phyloP scores from a whole-genome alignment of 2,888 invertebrate genomes.

The Oasisia sp. region DNA sequence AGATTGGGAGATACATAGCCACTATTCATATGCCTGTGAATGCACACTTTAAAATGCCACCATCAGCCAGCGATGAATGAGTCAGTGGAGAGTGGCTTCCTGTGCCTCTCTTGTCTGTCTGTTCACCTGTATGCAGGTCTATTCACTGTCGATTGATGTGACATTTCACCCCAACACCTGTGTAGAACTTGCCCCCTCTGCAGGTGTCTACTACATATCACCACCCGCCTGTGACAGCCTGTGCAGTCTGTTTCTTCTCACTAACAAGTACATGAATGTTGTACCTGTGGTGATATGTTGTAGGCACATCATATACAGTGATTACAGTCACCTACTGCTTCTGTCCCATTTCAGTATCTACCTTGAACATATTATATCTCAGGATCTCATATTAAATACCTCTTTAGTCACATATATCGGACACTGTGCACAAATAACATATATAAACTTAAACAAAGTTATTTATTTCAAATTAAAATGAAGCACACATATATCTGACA shows the following conservation, averaged over 20 bases:
- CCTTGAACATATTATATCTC: too few relatives aligned
- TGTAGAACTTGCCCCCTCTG: background rate
- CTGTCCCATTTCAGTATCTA: too few relatives aligned
- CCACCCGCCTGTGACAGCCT: background rate
- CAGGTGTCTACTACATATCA: background rate
- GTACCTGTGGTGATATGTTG: too few relatives aligned
- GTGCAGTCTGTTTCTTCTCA: background rate
- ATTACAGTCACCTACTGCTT: too few relatives aligned
- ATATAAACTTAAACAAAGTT: too few relatives aligned
- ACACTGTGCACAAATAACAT: too few relatives aligned
- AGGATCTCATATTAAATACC: too few relatives aligned
- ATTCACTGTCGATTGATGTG: background rate
- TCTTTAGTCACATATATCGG: too few relatives aligned
- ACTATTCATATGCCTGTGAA: background rate
- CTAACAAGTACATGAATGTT: background rate
- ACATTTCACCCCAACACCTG: slow-evolving; percentile 12
- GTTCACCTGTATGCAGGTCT: background rate
- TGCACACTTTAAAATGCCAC: background rate
- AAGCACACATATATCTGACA: too few relatives aligned
- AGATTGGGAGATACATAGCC: too few relatives aligned
- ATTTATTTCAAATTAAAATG: too few relatives aligned
- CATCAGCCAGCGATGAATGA: background rate
- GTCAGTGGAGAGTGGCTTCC: background rate
- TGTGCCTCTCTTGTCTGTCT: background rate
- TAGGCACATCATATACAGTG: too few relatives aligned